A percentile compares a stretch with the other conserved stretches of the same genome.
These are phyloP conservation scores for Argopecten irradians DNA, from an alignment of 1,140 invertebrate genomes.

Conservation along the genomic window DNA sequence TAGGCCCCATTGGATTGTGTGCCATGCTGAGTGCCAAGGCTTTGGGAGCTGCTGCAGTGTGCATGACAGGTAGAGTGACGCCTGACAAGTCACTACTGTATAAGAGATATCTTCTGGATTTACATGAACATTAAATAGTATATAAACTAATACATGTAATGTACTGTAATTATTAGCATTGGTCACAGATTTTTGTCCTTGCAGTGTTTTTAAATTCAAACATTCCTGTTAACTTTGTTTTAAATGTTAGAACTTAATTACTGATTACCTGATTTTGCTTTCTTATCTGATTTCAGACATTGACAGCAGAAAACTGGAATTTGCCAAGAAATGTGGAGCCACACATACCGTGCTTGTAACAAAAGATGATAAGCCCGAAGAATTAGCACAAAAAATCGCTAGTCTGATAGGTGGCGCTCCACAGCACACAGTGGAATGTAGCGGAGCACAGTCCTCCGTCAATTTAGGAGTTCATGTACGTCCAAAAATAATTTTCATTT, in stretches of 20 bases:
- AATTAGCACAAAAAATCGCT: conserved; percentile 81
- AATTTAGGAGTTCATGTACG: conserved; percentile 86
- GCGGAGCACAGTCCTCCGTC: conserved; percentile 87
- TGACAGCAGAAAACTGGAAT: conserved; percentile 83
- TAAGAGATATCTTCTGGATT: no score
- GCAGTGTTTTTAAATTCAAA: no score
- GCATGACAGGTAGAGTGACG: conserved; percentile 81
- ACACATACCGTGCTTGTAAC: conserved; percentile 81
- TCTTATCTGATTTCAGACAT: conserved; percentile 84
- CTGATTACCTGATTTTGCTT: no score
- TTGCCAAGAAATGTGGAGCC: conserved; percentile 90
- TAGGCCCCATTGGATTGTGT: conserved; percentile 92
- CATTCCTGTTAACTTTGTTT: no score
- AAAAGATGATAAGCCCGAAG: conserved; percentile 74
- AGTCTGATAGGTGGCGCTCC: conserved; percentile 82
- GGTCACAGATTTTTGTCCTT: no score
- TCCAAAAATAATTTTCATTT: conserved; percentile 27
- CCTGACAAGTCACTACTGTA: no score
- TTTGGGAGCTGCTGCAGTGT: conserved; percentile 89
- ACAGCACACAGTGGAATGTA: conserved; percentile 90
- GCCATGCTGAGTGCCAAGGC: conserved; percentile 89
- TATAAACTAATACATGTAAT: no score
- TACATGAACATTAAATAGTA: no score
- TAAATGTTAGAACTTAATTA: no score
- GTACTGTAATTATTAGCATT: no score